phyloP scores from a whole-genome alignment of 1,140 invertebrate species.

The Cherax quadricarinatus region DNA sequence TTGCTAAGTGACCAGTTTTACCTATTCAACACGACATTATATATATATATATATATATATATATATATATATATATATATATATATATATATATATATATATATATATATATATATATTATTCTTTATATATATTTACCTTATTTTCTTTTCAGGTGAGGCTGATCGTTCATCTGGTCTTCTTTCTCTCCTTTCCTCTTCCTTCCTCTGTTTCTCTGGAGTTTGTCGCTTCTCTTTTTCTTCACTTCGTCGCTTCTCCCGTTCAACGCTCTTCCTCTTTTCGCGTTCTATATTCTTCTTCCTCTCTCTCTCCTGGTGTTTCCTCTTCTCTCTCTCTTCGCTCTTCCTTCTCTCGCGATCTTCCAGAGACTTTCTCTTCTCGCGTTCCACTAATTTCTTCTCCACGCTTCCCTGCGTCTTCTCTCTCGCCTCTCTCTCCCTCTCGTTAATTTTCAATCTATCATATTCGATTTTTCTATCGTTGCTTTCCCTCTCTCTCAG shows the following conservation, averaged over 20 bases:
- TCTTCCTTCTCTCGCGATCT: not conserved
- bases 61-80: no score
- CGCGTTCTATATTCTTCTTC: not conserved
- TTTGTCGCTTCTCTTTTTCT: not conserved
- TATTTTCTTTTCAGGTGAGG: conserved; percentile 14
- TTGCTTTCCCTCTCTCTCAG: conserved; percentile 15
- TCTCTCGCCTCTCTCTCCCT: not conserved
- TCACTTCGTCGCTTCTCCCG: not conserved
- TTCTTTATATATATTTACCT: not conserved
- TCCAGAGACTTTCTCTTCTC: conserved; percentile 1
- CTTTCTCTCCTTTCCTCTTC: not conserved
- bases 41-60: no score
- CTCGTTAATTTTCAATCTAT: conserved; percentile 1
- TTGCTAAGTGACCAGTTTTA: no score
- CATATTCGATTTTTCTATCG: not conserved
- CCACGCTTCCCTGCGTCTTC: not conserved
- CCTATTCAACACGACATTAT: no score
- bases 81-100: no score
- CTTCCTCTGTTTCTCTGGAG: not conserved
- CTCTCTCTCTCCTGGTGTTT: not conserved
- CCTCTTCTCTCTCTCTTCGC: conserved; percentile 1
- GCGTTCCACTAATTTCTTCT: not conserved
- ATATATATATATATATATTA: not conserved
- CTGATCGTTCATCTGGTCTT: not conserved
- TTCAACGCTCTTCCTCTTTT: not conserved